Conservation (phyloP, 2,888 invertebrate genomes). For the Germaria angustata region DNA sequence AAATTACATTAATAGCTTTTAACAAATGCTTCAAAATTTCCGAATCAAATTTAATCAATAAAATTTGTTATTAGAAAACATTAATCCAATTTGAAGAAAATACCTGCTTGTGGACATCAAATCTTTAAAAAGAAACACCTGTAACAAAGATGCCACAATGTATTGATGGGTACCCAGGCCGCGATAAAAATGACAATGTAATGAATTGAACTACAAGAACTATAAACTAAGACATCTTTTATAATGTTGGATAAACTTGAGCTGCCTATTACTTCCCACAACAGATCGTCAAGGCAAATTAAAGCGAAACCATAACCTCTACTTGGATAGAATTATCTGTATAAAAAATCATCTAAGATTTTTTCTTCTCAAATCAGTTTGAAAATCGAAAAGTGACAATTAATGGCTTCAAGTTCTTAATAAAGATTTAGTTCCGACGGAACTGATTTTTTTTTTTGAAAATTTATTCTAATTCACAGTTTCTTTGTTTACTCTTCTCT, state of each 20-base stretch:
- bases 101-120: constrained; percentile 32
- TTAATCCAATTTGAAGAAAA: constrained; percentile 26
- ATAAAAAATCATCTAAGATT: neutral
- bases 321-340: constrained; percentile 19
- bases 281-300: neutral
- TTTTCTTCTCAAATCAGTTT: constrained; percentile 7
- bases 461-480: constrained; percentile 7
- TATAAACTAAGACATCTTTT: constrained; percentile 7
- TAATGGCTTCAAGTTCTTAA: neutral
- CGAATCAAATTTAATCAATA: too few relatives aligned
- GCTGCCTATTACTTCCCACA: constrained; percentile 42
- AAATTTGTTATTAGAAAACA: neutral
- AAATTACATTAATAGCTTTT: too few relatives aligned
- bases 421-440: constrained; percentile 52
- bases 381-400: constrained; percentile 11
- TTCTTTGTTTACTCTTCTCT: neutral
- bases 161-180: constrained; percentile 26
- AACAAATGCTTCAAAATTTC: too few relatives aligned
- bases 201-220: constrained; percentile 48
- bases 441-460: constrained; percentile 39
- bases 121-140: constrained; percentile 42
- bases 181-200: constrained; percentile 37
- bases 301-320: constrained; percentile 7
- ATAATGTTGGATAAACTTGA: neutral
- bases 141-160: constrained; percentile 15